A percentile compares a stretch with the other conserved stretches of the same genome.
These are phyloP conservation scores for Zhengitettix transpicula DNA, from an alignment of 2,888 invertebrate species.

Conservation along the genomic window DNA sequence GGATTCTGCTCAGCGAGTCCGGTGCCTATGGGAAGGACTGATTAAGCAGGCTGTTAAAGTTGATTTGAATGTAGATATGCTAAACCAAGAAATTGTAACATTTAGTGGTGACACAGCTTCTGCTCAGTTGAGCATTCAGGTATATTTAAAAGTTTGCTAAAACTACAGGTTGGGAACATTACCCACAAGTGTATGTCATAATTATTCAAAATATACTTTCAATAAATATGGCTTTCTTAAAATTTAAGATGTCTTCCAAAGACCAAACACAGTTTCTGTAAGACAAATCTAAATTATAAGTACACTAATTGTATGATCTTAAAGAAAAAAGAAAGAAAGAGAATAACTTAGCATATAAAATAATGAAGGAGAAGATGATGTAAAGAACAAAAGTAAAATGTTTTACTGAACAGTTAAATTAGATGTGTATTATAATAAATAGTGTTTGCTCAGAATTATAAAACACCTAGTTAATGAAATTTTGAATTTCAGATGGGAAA, in stretches of 20 bases:
- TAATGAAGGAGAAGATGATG: too few species aligned
- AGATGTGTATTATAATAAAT: neutral
- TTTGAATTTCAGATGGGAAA: constrained; percentile 34
- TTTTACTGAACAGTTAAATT: neutral
- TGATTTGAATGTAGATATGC: constrained; percentile 59
- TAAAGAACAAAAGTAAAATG: too few species aligned
- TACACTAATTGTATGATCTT: too few species aligned
- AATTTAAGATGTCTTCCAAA: too few species aligned
- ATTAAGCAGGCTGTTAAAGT: constrained; percentile 57
- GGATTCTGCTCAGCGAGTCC: constrained; percentile 60
- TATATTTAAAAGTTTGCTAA: constrained; percentile 9
- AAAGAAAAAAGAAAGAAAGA: too few species aligned
- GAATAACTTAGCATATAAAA: too few species aligned
- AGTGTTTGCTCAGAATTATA: neutral
- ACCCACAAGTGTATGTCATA: too few species aligned
- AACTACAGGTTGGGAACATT: too few species aligned
- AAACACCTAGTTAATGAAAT: neutral
- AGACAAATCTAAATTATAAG: too few species aligned
- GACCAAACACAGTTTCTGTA: too few species aligned
- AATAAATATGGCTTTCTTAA: too few species aligned
- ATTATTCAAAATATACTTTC: too few species aligned
- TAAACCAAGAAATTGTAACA: constrained; percentile 63
- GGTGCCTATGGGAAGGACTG: constrained; percentile 69
- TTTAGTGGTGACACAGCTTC: constrained; percentile 74
- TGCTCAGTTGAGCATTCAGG: constrained; percentile 58